Percentiles rank a stretch among this genome's conserved stretches.
Evolutionary conservation across 2,113 vertebrate genomes (phyloP).

Genomic region (Trematomus loennbergii): DNA sequence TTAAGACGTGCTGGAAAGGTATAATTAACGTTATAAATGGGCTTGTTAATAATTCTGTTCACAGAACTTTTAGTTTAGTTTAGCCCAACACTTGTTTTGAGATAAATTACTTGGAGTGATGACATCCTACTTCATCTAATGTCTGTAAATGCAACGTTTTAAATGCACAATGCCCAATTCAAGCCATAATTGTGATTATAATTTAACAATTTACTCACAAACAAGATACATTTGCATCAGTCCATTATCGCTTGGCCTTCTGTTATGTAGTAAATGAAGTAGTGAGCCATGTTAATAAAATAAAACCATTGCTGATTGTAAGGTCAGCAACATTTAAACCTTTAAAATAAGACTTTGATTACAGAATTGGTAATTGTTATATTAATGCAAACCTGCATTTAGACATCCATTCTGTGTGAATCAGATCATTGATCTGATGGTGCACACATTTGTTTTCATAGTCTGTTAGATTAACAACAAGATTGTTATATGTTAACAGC

Average conservation of each 20-base stretch:
- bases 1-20: constrained; percentile 13
- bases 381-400: not conserved
- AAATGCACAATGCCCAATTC: not conserved
- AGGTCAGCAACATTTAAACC: not conserved
- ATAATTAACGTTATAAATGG: constrained; percentile 21
- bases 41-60: constrained; percentile 2
- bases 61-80: not conserved
- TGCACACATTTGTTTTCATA: not conserved
- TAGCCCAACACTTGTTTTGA: not conserved
- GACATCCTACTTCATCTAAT: not conserved
- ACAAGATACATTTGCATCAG: not conserved
- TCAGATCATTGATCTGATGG: not conserved
- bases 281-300: not conserved
- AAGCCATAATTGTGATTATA: not conserved
- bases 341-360: not conserved
- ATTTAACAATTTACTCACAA: not conserved
- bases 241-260: not conserved
- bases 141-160: not conserved
- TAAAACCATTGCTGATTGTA: not conserved
- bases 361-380: not conserved
- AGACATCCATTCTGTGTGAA: not conserved
- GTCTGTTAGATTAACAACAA: not conserved
- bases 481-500: not conserved
- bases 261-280: constrained; percentile 4
- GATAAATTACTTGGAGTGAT: not conserved